A percentile compares a stretch with the other conserved stretches of the same genome.
Evolutionary conservation across 2,113 vertebrate species (phyloP).

Genomic region (Kobus ellipsiprymnus): DNA sequence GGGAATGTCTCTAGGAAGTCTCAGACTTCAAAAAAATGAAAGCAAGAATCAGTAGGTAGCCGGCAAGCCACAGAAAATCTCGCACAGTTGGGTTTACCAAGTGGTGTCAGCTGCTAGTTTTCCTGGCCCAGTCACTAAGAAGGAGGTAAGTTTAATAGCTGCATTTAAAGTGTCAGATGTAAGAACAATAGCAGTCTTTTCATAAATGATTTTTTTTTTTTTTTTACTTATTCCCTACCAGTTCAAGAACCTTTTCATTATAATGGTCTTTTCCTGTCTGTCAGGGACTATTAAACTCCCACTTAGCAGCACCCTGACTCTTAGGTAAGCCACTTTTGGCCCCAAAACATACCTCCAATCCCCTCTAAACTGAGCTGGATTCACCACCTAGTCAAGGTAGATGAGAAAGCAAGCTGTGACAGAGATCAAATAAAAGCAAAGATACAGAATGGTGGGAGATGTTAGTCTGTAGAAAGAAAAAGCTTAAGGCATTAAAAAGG

Average conservation of each 20-base stretch:
- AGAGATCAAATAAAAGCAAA: neutral
- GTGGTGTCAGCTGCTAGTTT: neutral
- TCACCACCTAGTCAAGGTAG: neutral
- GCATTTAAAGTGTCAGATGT: conserved; percentile 34
- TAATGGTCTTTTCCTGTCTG: neutral
- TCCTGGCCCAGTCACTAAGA: neutral
- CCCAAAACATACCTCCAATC: neutral
- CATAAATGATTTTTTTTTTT: neutral
- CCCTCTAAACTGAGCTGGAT: neutral
- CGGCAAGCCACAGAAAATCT: neutral
- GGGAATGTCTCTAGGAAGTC: neutral
- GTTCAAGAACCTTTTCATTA: neutral
- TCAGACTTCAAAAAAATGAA: neutral
- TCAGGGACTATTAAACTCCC: neutral
- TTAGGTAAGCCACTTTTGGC: neutral
- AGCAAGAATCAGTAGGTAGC: neutral
- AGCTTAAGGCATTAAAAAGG: neutral
- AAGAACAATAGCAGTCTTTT: neutral
- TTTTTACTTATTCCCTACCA: conserved; percentile 24
- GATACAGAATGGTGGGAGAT: too few relatives aligned
- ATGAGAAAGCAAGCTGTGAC: neutral
- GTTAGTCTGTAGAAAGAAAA: neutral
- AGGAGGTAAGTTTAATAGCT: neutral
- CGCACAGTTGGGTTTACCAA: neutral
- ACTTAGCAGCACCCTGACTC: neutral